phyloP scores from a whole-genome alignment of 2,888 invertebrate species.

The Lepas anatifera region DNA sequence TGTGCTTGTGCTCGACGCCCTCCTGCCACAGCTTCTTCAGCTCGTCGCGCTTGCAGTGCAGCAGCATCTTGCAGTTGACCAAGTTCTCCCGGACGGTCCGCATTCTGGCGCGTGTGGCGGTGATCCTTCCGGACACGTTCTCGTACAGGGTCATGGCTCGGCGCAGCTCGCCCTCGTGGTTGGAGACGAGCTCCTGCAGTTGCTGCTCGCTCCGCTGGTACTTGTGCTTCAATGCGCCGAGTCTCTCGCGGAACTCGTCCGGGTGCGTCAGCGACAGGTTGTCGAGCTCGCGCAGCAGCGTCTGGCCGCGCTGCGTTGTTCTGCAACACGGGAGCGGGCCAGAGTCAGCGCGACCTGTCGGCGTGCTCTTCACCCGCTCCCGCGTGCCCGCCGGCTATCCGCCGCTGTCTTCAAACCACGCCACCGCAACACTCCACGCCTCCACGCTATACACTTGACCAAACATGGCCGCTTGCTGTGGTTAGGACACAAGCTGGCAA shows the following conservation, averaged over 20 bases:
- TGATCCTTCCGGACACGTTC: slow-evolving; percentile 21
- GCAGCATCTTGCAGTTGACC: slow-evolving; percentile 65
- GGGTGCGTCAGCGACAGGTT: slow-evolving; percentile 6
- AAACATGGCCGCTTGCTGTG: too few species aligned
- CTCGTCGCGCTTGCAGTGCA: slow-evolving; percentile 85
- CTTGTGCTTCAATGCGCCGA: slow-evolving; percentile 3
- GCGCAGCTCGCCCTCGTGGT: neutral
- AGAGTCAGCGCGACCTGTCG: neutral
- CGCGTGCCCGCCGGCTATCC: neutral
- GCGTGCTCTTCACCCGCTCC: neutral
- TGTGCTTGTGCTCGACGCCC: slow-evolving; percentile 89
- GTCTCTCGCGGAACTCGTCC: slow-evolving; percentile 10
- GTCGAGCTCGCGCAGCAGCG: slow-evolving; percentile 9
- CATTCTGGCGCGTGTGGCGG: slow-evolving; percentile 22
- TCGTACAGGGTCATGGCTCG: neutral
- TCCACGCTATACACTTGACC: too few species aligned
- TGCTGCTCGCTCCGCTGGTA: slow-evolving; percentile 11
- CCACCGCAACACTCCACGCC: too few species aligned
- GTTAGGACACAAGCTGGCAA: too few species aligned
- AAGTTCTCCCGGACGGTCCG: slow-evolving; percentile 42
- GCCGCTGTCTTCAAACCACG: too few species aligned
- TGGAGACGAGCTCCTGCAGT: neutral
- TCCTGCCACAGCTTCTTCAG: slow-evolving; percentile 87
- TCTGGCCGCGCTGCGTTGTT: slow-evolving; percentile 6
- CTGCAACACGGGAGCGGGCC: slow-evolving; percentile 12